A percentile compares a stretch with the other conserved stretches of the same genome.
These are phyloP conservation scores for Vimba vimba DNA, from an alignment of 2,113 vertebrate species.

Conservation along the genomic window DNA sequence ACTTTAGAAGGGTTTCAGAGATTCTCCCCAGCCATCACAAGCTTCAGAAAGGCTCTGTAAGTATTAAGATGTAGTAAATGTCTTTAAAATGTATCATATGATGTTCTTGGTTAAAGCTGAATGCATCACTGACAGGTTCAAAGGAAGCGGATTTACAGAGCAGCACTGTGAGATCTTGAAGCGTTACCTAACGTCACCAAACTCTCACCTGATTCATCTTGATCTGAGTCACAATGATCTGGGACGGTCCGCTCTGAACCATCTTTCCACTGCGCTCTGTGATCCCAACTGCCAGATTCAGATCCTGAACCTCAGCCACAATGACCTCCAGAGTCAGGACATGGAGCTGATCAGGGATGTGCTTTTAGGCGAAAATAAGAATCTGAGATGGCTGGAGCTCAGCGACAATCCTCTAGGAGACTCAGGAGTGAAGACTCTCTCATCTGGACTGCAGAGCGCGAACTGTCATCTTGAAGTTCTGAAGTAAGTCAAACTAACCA, in stretches of 20 bases:
- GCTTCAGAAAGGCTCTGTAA: slow-evolving; percentile 20
- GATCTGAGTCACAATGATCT: background rate
- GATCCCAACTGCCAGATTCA: background rate
- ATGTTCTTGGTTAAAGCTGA: background rate
- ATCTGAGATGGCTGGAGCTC: background rate
- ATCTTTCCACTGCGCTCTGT: background rate
- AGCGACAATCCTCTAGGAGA: background rate
- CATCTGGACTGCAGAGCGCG: background rate
- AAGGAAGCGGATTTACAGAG: background rate
- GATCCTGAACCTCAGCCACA: background rate
- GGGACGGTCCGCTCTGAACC: background rate
- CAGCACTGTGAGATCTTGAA: background rate
- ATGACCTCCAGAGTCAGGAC: background rate
- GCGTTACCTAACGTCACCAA: background rate
- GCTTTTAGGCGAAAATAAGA: background rate
- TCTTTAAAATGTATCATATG: background rate
- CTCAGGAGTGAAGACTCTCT: background rate
- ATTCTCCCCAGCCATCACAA: slow-evolving; percentile 27
- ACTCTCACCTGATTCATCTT: background rate
- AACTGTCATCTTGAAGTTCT: slow-evolving; percentile 12
- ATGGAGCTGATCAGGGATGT: slow-evolving; percentile 1
- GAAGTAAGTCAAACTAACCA: slow-evolving; percentile 8
- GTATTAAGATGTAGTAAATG: background rate
- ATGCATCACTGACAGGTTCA: background rate
- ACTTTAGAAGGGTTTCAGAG: slow-evolving; percentile 19